Evolutionary conservation across 2,888 invertebrate genomes (phyloP).

Genomic region (Cephus sareptanus): DNA sequence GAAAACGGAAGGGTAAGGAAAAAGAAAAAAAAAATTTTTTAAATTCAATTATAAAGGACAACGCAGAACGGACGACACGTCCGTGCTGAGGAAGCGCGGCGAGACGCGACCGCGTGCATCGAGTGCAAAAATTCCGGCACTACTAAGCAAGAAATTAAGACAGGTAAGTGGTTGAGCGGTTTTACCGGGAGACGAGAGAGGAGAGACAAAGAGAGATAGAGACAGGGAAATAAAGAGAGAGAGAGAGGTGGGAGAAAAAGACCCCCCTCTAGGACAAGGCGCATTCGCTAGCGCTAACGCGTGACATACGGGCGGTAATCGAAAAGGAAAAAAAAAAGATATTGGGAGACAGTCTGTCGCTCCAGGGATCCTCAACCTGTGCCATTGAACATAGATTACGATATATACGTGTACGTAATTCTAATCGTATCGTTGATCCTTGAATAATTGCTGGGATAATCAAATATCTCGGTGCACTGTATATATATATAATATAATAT

Average conservation of each 20-base stretch:
- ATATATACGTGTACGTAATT: neutral
- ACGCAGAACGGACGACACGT: neutral
- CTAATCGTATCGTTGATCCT: neutral
- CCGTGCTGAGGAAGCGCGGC: neutral
- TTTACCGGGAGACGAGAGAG: neutral
- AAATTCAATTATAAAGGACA: neutral
- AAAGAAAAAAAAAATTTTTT: no score
- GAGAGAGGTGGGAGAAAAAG: neutral
- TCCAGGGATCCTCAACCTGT: neutral
- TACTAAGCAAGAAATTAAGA: constrained; percentile 42
- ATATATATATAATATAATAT: no score
- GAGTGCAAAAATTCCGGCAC: constrained; percentile 39
- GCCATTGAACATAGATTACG: neutral
- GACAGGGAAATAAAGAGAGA: neutral
- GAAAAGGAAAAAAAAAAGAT: neutral
- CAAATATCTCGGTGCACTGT: neutral
- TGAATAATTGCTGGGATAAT: neutral
- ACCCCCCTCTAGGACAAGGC: neutral
- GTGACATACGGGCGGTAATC: neutral
- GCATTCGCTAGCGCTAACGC: neutral
- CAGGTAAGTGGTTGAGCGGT: neutral
- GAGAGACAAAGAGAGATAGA: neutral
- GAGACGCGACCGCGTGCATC: constrained; percentile 1
- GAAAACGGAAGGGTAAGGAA: no score
- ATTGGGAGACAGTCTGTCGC: neutral